These are phyloP conservation scores for Papilio polytes DNA, from an alignment of 1,140 invertebrate species.

Conservation along the genomic window DNA sequence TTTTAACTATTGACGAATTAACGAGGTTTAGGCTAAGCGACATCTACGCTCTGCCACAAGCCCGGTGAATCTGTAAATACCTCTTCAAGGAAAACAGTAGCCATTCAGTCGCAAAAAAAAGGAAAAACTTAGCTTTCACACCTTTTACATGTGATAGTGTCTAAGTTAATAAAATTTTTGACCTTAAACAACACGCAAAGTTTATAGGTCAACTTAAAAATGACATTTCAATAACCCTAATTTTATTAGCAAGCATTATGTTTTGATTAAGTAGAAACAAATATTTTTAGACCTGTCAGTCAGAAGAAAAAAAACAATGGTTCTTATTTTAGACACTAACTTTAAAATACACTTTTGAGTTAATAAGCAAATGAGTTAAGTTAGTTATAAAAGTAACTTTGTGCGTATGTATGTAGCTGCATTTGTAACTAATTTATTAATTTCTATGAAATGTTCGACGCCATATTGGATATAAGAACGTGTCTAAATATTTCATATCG, in stretches of 20 bases:
- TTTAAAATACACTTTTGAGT: neutral
- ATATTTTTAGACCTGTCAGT: neutral
- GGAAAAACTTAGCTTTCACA: no score
- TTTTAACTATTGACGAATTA: no score
- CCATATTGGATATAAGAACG: slow-evolving; percentile 18
- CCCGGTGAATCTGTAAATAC: no score
- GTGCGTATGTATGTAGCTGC: neutral
- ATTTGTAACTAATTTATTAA: slow-evolving; percentile 13
- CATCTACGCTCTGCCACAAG: no score
- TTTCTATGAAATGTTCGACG: neutral
- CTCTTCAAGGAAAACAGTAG: no score
- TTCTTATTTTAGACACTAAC: neutral
- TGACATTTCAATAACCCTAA: neutral
- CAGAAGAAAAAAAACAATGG: neutral
- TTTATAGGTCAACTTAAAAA: neutral
- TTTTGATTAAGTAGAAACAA: neutral
- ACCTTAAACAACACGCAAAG: neutral
- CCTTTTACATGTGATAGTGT: no score
- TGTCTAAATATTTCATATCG: slow-evolving; percentile 35
- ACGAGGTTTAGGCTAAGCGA: no score
- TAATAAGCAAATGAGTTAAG: neutral
- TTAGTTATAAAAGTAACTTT: neutral
- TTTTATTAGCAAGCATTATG: neutral
- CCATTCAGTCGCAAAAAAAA: no score
- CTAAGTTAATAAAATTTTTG: neutral